A percentile compares a stretch with the other conserved stretches of the same genome.
Conservation (phyloP, 2,888 invertebrate species). For the Eupithecia dodoneata region DNA sequence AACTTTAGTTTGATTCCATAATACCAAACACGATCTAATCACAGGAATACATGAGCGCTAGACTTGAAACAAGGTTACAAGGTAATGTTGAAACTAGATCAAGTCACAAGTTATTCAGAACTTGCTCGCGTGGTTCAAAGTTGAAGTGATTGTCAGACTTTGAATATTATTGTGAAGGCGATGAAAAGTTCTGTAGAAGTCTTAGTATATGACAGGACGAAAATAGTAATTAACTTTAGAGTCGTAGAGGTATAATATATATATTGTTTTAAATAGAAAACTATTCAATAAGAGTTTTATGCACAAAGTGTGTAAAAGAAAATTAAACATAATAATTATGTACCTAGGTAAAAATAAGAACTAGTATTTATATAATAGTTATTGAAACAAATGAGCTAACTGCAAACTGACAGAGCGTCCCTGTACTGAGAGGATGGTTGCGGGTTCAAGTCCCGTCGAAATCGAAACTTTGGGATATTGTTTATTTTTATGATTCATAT, state of each 20-base stretch:
- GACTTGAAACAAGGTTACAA: neutral
- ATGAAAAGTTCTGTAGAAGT: neutral
- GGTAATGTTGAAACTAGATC: constrained; percentile 17
- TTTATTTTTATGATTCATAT: neutral
- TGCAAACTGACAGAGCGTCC: too few species aligned
- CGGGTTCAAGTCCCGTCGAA: too few species aligned
- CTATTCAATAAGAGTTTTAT: too few species aligned
- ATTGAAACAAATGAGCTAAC: too few species aligned
- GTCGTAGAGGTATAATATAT: too few species aligned
- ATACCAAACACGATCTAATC: neutral
- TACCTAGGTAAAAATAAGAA: too few species aligned
- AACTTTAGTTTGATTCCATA: neutral
- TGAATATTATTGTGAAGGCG: neutral
- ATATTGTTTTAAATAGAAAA: neutral
- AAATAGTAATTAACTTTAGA: neutral
- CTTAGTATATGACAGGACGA: neutral
- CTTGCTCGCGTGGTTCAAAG: constrained; percentile 13
- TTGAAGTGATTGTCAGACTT: neutral
- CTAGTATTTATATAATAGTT: too few species aligned
- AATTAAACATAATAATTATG: too few species aligned
- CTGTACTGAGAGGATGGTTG: too few species aligned
- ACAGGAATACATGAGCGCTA: neutral
- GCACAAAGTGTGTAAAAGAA: neutral
- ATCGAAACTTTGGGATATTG: too few species aligned
- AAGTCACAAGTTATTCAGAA: constrained; percentile 17